Evolutionary conservation across 2,113 vertebrate species (phyloP).

Genomic region (Caretta caretta): DNA sequence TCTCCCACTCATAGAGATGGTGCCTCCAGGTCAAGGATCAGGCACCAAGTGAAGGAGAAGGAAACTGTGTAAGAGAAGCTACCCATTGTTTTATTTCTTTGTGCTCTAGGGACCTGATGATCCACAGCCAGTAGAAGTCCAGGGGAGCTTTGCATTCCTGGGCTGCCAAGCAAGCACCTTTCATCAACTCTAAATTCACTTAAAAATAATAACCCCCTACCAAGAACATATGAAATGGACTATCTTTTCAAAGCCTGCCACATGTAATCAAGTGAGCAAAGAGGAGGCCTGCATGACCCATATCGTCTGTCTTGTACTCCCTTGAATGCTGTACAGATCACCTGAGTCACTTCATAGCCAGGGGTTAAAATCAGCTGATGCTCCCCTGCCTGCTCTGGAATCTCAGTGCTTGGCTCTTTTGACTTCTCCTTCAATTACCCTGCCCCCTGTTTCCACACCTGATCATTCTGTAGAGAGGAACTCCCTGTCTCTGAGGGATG

Average conservation of each 20-base stretch:
- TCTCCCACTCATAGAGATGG: too few species aligned
- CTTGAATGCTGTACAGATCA: not conserved
- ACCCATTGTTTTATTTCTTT: not conserved
- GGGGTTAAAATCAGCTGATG: not conserved
- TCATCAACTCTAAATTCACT: not conserved
- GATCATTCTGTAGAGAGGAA: not conserved
- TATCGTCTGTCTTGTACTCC: not conserved
- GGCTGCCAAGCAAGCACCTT: not conserved
- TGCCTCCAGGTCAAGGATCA: not conserved
- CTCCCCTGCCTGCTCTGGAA: not conserved
- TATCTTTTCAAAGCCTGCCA: not conserved
- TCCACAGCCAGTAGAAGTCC: not conserved
- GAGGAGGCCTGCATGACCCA: not conserved
- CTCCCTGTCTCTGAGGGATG: not conserved
- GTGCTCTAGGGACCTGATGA: not conserved
- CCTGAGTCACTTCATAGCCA: not conserved
- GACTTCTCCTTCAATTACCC: not conserved
- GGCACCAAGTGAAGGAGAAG: not conserved
- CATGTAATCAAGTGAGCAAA: not conserved
- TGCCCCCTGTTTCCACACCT: not conserved
- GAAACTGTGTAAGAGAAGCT: not conserved
- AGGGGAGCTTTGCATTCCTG: not conserved
- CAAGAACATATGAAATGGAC: not conserved
- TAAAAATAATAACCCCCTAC: not conserved
- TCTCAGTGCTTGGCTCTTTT: not conserved